These are phyloP conservation scores for Psittacula cyanocephala DNA, from an alignment of 2,113 vertebrate species.

Conservation along the genomic window DNA sequence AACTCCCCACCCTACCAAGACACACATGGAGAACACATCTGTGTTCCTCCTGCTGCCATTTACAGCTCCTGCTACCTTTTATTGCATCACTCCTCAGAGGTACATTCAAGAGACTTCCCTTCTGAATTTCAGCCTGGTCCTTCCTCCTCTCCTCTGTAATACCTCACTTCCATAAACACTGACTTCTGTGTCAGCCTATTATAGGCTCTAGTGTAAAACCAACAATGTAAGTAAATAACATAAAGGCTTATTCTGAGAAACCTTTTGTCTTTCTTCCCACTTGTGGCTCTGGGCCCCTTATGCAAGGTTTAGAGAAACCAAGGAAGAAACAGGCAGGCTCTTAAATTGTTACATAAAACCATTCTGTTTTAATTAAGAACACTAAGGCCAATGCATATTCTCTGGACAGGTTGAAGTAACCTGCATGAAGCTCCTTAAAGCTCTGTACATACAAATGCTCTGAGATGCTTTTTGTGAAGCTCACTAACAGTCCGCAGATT, in stretches of 20 bases:
- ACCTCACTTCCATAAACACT: neutral
- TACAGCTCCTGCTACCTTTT: neutral
- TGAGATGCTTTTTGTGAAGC: neutral
- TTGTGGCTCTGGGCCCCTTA: no score
- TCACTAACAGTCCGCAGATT: neutral
- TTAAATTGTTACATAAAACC: neutral
- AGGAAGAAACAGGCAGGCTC: neutral
- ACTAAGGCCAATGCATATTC: neutral
- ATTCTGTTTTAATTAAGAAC: neutral
- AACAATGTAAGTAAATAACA: neutral
- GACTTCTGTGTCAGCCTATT: neutral
- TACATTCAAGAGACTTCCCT: neutral
- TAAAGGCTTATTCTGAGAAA: neutral
- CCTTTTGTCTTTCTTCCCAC: neutral
- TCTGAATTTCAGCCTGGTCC: neutral
- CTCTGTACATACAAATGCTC: neutral
- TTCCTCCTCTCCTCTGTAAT: neutral
- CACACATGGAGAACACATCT: fast-evolving
- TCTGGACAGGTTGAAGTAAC: neutral
- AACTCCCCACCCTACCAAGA: neutral
- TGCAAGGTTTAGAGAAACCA: neutral
- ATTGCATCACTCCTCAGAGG: neutral
- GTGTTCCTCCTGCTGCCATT: neutral
- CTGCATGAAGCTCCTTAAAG: neutral
- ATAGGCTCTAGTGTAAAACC: neutral